A percentile compares a stretch with the other conserved stretches of the same genome.
Evolutionary conservation across 2,797 vertebrate genomes (phyloP).

Genomic region (Rhinogobio ventralis): DNA sequence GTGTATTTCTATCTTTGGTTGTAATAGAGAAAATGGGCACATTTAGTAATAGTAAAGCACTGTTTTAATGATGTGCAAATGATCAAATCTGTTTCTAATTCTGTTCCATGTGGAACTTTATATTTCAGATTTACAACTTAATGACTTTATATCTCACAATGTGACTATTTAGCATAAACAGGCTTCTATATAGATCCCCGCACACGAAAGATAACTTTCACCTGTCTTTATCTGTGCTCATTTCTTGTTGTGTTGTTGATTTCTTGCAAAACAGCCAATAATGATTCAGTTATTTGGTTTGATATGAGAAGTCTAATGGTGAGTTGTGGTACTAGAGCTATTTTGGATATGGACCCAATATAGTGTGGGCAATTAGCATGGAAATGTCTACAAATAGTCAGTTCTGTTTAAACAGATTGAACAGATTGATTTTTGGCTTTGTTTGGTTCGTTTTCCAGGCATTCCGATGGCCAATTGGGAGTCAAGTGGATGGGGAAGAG

Average conservation of each 20-base stretch:
- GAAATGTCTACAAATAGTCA: background rate
- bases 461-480: conserved; percentile 92
- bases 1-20: background rate
- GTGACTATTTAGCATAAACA: background rate
- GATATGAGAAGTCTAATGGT: conserved; percentile 2
- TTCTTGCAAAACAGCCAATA: background rate
- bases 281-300: background rate
- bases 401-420: background rate
- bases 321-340: background rate
- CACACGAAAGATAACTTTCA: conserved; percentile 26
- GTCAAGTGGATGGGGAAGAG: conserved; percentile 87
- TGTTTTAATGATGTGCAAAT: background rate
- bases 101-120: background rate
- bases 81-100: background rate
- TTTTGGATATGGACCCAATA: background rate
- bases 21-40: background rate
- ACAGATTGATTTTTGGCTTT: conserved; percentile 13
- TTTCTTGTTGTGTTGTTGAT: conserved; percentile 21
- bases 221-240: background rate
- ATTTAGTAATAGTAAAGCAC: background rate
- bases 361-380: background rate
- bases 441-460: conserved; percentile 68
- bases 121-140: background rate
- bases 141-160: background rate
- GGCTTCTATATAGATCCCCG: background rate